Conservation (phyloP, 2,888 invertebrate species). For the Conomelus anceps region DNA sequence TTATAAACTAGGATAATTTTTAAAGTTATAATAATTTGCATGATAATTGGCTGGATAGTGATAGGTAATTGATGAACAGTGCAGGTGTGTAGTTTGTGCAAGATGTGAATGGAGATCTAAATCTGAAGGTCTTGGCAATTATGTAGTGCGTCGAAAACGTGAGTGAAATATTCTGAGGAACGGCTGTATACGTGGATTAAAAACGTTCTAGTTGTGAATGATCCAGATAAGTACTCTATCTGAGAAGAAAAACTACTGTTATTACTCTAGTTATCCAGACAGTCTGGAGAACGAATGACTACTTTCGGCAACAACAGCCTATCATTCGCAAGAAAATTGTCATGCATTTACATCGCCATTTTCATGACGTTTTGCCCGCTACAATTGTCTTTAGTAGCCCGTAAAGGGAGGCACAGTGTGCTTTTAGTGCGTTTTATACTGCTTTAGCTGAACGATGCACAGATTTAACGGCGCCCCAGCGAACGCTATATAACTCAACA, state of each 20-base stretch:
- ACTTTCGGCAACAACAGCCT: background rate
- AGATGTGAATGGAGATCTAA: too few species aligned
- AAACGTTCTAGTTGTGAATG: background rate
- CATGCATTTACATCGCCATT: background rate
- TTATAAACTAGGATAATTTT: too few species aligned
- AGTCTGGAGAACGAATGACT: background rate
- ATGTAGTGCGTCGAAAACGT: background rate
- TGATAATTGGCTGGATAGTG: too few species aligned
- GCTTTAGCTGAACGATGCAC: background rate
- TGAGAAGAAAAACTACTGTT: background rate
- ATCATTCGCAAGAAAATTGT: background rate
- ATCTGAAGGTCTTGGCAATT: too few species aligned
- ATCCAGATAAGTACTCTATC: background rate
- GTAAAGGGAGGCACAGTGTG: background rate
- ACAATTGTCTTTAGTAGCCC: background rate
- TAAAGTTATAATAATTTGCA: too few species aligned
- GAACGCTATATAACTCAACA: background rate
- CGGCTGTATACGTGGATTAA: background rate
- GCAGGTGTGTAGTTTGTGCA: too few species aligned
- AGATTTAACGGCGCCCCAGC: background rate
- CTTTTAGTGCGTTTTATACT: background rate
- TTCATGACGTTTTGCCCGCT: background rate
- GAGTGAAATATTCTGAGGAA: background rate
- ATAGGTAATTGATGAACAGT: too few species aligned
- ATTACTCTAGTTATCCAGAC: background rate